Evolutionary conservation across 2,888 invertebrate genomes (phyloP).

Genomic region (Drosophila mayaguana): DNA sequence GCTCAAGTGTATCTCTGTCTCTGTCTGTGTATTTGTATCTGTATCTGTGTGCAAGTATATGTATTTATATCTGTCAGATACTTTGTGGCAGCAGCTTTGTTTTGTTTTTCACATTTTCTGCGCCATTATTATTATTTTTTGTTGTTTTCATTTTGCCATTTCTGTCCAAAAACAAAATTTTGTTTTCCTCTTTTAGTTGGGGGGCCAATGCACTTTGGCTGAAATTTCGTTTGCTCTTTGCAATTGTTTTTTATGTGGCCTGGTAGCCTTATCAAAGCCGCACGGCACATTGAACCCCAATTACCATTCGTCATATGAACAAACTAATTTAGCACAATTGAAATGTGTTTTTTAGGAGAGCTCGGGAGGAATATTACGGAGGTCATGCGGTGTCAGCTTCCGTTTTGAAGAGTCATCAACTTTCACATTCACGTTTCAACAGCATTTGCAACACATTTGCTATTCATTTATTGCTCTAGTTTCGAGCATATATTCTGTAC

Average conservation of each 20-base stretch:
- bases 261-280: conserved; percentile 50
- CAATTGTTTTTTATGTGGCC: conserved; percentile 22
- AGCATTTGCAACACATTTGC: conserved; percentile 20
- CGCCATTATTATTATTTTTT: conserved; percentile 34
- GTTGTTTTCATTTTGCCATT: conserved; percentile 32
- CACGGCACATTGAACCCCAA: conserved; percentile 45
- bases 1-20: conserved; percentile 13
- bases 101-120: conserved; percentile 48
- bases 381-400: conserved; percentile 34
- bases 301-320: conserved; percentile 44
- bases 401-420: conserved; percentile 40
- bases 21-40: neutral
- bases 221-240: conserved; percentile 40
- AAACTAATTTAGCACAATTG: conserved; percentile 42
- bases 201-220: conserved; percentile 48
- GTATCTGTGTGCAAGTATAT: neutral
- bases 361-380: neutral
- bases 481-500: neutral
- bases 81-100: conserved; percentile 34
- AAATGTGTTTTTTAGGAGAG: conserved; percentile 6
- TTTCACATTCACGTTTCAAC: conserved; percentile 38
- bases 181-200: conserved; percentile 40
- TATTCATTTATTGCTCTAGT: conserved; percentile 24
- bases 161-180: conserved; percentile 47
- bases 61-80: conserved; percentile 42